Conservation (phyloP, 1,140 invertebrate genomes). For the Amyelois transitella region DNA sequence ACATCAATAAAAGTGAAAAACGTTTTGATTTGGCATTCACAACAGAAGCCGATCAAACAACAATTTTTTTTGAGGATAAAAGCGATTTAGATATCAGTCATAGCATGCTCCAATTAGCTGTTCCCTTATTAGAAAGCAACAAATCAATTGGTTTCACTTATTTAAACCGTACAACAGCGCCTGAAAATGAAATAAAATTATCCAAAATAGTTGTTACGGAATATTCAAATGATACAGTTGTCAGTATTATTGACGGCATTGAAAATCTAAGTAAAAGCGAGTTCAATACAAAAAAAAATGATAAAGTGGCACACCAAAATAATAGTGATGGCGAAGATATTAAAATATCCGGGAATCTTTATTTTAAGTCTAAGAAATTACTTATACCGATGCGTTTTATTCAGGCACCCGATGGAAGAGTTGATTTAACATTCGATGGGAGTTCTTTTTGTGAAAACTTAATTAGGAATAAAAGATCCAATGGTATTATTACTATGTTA, state of each 20-base stretch:
- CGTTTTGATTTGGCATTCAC: too few species aligned
- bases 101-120: too few species aligned
- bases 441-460: constrained; percentile 17
- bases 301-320: background rate
- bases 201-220: constrained; percentile 12
- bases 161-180: too few species aligned
- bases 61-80: too few species aligned
- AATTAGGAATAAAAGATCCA: background rate
- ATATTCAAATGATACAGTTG: constrained; percentile 8
- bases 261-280: constrained; percentile 9
- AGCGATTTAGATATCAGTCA: too few species aligned
- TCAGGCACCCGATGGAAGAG: constrained; percentile 15
- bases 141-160: too few species aligned
- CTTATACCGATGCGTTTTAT: constrained; percentile 22
- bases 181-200: constrained; percentile 9
- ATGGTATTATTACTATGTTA: constrained; percentile 3
- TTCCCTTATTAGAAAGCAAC: too few species aligned
- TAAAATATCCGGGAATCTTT: constrained; percentile 18
- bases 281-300: background rate
- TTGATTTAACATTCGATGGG: constrained; percentile 22
- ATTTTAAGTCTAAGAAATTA: constrained; percentile 15
- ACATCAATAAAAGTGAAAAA: too few species aligned
- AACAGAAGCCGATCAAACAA: too few species aligned
- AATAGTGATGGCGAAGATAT: background rate
- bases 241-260: constrained; percentile 3